Evolutionary conservation across 2,888 invertebrate genomes (phyloP).

Genomic region (Nomada lathburiana): DNA sequence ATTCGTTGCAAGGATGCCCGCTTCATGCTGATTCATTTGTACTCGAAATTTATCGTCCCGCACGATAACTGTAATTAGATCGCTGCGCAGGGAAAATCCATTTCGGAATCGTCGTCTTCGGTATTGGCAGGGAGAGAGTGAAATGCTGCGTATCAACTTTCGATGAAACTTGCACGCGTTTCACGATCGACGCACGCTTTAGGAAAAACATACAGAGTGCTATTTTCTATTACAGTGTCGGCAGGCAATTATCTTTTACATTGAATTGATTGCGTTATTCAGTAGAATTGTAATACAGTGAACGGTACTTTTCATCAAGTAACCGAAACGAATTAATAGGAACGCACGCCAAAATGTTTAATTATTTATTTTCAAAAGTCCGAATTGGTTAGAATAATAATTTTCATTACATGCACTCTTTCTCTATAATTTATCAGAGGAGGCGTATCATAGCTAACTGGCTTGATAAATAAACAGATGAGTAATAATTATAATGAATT

Average conservation of each 20-base stretch:
- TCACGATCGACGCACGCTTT: background rate
- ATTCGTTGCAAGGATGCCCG: background rate
- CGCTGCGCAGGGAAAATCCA: background rate
- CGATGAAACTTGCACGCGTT: background rate
- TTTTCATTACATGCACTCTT: no score
- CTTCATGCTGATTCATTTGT: background rate
- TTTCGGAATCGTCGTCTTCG: background rate
- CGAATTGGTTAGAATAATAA: no score
- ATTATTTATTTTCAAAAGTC: no score
- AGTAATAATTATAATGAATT: no score
- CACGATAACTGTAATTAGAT: background rate
- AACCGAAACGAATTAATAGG: no score
- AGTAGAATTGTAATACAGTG: no score
- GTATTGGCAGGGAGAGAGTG: background rate
- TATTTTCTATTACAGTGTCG: background rate
- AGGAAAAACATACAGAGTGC: background rate
- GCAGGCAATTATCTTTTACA: background rate
- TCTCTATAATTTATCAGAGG: no score
- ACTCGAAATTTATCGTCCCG: background rate
- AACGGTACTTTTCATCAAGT: no score
- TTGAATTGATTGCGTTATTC: background rate
- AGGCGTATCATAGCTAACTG: no score
- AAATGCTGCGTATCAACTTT: slow-evolving; percentile 10
- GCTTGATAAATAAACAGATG: no score
- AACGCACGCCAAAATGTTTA: no score